These are phyloP conservation scores for Phylloscopus trochilus DNA, from an alignment of 2,113 vertebrate species.

Conservation along the genomic window DNA sequence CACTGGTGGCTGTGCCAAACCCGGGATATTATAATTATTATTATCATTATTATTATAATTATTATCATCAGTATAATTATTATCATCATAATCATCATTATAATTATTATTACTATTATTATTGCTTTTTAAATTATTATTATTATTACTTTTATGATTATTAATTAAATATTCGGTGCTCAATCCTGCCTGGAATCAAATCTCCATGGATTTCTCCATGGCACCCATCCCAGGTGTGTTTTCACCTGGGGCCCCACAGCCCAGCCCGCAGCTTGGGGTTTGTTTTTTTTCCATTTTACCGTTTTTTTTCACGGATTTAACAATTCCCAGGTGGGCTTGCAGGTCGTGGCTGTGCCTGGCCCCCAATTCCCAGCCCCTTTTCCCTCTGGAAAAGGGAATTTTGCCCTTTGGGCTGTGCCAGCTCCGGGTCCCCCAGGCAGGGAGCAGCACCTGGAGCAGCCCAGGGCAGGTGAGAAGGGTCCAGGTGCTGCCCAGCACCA, in stretches of 20 bases:
- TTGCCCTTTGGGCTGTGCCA: neutral
- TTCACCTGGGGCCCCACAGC: neutral
- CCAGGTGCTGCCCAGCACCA: neutral
- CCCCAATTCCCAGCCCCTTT: neutral
- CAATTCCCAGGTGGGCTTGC: fast-evolving
- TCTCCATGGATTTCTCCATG: fast-evolving
- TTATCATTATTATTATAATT: neutral
- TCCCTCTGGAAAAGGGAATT: neutral
- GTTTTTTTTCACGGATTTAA: neutral
- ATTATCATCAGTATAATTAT: too few species aligned
- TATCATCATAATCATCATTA: too few species aligned
- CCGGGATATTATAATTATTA: neutral
- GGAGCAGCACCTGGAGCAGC: constrained; percentile 25
- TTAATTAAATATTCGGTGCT: neutral
- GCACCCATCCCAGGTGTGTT: neutral
- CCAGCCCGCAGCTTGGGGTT: fast-evolving
- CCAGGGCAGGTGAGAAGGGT: neutral
- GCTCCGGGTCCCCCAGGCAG: fast-evolving
- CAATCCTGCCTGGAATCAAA: fast-evolving
- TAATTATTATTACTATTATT: too few species aligned
- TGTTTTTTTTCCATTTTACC: neutral
- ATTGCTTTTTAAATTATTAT: too few species aligned
- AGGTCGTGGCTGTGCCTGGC: neutral
- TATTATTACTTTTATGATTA: too few species aligned
- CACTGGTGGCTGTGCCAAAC: neutral